Evolutionary conservation across 2,888 invertebrate species (phyloP).

Genomic region (Zootermopsis nevadensis): DNA sequence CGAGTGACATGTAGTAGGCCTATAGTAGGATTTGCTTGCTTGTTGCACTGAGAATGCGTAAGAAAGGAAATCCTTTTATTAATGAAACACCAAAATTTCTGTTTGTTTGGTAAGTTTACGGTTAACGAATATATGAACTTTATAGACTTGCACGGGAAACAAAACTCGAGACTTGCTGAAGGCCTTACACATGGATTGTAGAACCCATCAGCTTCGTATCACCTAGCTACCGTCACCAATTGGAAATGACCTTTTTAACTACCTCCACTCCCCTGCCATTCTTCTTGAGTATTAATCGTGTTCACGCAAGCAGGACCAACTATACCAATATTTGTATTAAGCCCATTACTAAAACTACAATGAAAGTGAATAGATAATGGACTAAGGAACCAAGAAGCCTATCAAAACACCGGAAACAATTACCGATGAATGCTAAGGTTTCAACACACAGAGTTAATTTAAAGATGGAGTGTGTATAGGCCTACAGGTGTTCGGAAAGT

Average conservation of each 20-base stretch:
- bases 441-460: conserved; percentile 39
- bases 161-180: background rate
- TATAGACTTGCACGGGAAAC: background rate
- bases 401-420: conserved; percentile 43
- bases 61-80: background rate
- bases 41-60: too few relatives aligned
- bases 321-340: conserved; percentile 44
- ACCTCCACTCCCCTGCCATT: background rate
- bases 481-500: conserved; percentile 24
- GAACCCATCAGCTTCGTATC: conserved; percentile 32
- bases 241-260: conserved; percentile 37
- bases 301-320: conserved; percentile 41
- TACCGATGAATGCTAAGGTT: conserved; percentile 40
- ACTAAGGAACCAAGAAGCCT: conserved; percentile 31
- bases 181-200: background rate
- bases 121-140: background rate
- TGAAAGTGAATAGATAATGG: conserved; percentile 40
- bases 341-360: conserved; percentile 38
- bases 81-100: background rate
- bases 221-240: conserved; percentile 43
- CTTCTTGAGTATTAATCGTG: conserved; percentile 38
- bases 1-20: too few relatives aligned
- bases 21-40: too few relatives aligned
- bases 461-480: conserved; percentile 25
- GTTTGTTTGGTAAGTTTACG: background rate